Evolutionary conservation across 2,888 invertebrate species (phyloP).

Genomic region (Scotopteryx bipunctaria): DNA sequence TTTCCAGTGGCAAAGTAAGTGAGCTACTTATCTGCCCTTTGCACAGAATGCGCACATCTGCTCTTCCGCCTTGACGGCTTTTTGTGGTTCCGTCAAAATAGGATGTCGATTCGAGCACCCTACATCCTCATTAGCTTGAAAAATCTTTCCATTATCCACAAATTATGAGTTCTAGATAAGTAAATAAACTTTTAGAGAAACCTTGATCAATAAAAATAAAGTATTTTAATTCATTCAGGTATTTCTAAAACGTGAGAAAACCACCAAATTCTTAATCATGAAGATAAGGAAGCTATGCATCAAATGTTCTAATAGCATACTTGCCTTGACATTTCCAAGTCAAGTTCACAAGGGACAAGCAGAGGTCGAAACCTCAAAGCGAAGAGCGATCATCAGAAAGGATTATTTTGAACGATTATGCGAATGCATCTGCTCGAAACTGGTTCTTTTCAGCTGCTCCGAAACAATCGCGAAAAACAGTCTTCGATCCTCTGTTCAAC

Average conservation of each 20-base stretch:
- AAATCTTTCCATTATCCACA: conserved; percentile 8
- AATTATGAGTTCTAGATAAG: too few relatives aligned
- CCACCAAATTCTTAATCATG: neutral
- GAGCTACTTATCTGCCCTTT: conserved; percentile 22
- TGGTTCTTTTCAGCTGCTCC: conserved; percentile 63
- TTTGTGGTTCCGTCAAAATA: conserved; percentile 30
- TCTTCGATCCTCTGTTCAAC: conserved; percentile 45
- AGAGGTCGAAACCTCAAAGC: conserved; percentile 31
- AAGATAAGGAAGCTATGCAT: conserved; percentile 13
- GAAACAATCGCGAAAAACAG: conserved; percentile 70
- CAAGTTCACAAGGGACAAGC: conserved; percentile 30
- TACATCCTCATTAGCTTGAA: conserved; percentile 30
- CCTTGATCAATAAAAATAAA: too few relatives aligned
- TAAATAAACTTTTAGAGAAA: too few relatives aligned
- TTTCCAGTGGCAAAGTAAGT: conserved; percentile 29
- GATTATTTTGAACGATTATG: conserved; percentile 33
- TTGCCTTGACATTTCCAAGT: conserved; percentile 35
- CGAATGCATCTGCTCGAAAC: conserved; percentile 63
- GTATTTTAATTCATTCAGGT: too few relatives aligned
- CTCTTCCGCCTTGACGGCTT: conserved; percentile 52
- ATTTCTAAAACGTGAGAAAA: conserved; percentile 8
- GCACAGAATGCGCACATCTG: conserved; percentile 44
- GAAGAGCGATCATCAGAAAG: conserved; percentile 13
- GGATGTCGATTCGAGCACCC: conserved; percentile 32
- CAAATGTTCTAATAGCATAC: conserved; percentile 3